Evolutionary conservation across 2,888 invertebrate species (phyloP).

Genomic region (Drosophila buzzatii): DNA sequence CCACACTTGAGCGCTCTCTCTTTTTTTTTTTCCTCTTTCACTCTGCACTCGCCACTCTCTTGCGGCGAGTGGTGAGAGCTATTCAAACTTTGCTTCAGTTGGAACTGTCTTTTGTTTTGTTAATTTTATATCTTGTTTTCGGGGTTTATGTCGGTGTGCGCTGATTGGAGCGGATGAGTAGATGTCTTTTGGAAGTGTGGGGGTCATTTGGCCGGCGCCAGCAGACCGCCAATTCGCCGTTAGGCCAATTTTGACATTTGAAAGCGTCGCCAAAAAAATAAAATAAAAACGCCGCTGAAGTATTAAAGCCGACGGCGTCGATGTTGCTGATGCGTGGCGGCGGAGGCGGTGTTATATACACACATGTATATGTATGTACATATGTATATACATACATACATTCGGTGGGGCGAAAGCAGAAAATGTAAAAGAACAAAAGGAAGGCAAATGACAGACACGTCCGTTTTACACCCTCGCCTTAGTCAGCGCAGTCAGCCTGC

Average conservation of each 20-base stretch:
- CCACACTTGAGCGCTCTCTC: slow-evolving; percentile 45
- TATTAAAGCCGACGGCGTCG: slow-evolving; percentile 16
- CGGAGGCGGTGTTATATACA: slow-evolving; percentile 21
- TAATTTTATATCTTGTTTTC: slow-evolving; percentile 55
- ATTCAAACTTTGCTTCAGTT: slow-evolving; percentile 43
- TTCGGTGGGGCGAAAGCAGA: slow-evolving; percentile 40
- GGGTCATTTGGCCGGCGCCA: slow-evolving; percentile 55
- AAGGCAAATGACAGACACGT: slow-evolving; percentile 74
- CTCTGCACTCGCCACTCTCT: slow-evolving; percentile 27
- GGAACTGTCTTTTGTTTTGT: slow-evolving; percentile 61
- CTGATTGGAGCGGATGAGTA: slow-evolving; percentile 31
- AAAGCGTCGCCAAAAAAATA: slow-evolving; percentile 31
- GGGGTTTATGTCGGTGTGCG: slow-evolving; percentile 31
- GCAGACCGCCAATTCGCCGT: slow-evolving; percentile 55
- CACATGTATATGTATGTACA: not conserved
- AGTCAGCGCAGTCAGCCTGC: slow-evolving; percentile 21
- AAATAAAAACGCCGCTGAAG: slow-evolving; percentile 38
- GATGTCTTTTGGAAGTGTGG: slow-evolving; percentile 5
- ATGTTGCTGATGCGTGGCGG: slow-evolving; percentile 56
- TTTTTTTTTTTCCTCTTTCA: slow-evolving; percentile 42
- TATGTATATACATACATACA: not conserved
- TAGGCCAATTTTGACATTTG: slow-evolving; percentile 63
- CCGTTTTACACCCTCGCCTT: slow-evolving; percentile 65
- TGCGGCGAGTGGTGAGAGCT: slow-evolving; percentile 19
- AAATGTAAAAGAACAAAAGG: slow-evolving; percentile 47